A percentile compares a stretch with the other conserved stretches of the same genome.
Conservation (phyloP, 2,113 vertebrate genomes). For the Notarius quadriscutis region DNA sequence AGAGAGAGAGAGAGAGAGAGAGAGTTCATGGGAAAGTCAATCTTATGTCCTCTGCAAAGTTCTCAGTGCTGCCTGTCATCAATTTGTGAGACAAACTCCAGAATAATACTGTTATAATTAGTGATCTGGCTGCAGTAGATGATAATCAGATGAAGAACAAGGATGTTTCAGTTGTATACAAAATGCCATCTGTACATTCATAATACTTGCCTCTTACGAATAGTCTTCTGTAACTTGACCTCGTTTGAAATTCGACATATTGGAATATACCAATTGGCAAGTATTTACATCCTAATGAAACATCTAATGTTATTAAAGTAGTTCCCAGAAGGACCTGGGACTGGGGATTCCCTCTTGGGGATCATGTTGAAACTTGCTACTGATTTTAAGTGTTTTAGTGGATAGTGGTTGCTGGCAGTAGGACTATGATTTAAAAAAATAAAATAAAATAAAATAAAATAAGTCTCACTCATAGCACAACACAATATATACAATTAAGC, state of each 20-base stretch:
- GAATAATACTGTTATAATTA: conserved; percentile 53
- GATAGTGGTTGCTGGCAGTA: background rate
- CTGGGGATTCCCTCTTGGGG: conserved; percentile 24
- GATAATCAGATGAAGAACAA: conserved; percentile 59
- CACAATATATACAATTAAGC: background rate
- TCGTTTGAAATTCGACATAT: conserved; percentile 73
- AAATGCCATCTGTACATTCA: conserved; percentile 66
- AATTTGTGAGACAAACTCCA: conserved; percentile 24
- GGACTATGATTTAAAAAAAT: background rate
- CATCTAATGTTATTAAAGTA: conserved; percentile 40
- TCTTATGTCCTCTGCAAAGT: conserved; percentile 33
- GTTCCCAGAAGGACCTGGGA: conserved; percentile 23
- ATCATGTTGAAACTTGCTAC: background rate
- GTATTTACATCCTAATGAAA: conserved; percentile 44
- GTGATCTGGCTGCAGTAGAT: conserved; percentile 44
- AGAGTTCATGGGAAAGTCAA: conserved; percentile 64
- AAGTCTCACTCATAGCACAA: background rate
- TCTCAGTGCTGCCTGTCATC: background rate
- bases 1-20: conserved; percentile 14
- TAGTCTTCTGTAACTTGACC: conserved; percentile 63
- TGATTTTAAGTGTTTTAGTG: conserved; percentile 27
- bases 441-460: background rate
- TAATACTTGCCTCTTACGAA: conserved; percentile 56
- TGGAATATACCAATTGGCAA: conserved; percentile 61
- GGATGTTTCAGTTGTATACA: conserved; percentile 61